These are phyloP conservation scores for Colletes collaris DNA, from an alignment of 2,888 invertebrate species.

Conservation along the genomic window DNA sequence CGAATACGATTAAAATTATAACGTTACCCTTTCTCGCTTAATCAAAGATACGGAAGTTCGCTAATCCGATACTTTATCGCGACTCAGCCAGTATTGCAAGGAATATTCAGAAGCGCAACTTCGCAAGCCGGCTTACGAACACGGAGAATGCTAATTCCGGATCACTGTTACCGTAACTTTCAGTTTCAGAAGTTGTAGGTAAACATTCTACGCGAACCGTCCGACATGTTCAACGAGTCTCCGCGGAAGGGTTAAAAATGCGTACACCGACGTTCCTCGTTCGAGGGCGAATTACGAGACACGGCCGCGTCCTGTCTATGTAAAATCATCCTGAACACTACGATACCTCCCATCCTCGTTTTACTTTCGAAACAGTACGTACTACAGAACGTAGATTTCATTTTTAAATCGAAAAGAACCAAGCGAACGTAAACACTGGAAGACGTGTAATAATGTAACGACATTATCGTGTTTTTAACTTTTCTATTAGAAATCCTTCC, in stretches of 20 bases:
- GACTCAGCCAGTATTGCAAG: not conserved
- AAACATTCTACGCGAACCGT: slow-evolving; percentile 1
- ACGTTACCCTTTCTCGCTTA: no score
- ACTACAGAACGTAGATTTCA: no score
- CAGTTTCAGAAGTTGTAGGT: not conserved
- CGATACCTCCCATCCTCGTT: no score
- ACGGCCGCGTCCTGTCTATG: no score
- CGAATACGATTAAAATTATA: no score
- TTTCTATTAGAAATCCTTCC: not conserved
- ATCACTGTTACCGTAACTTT: slow-evolving; percentile 9
- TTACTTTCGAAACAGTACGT: no score
- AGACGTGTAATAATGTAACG: no score
- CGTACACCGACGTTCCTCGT: not conserved
- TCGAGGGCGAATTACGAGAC: not conserved
- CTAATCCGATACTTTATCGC: not conserved
- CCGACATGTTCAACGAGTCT: not conserved
- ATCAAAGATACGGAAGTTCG: no score
- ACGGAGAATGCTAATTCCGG: slow-evolving; percentile 3
- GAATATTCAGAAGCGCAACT: not conserved
- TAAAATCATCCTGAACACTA: no score
- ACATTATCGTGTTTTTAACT: not conserved
- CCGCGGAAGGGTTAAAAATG: not conserved
- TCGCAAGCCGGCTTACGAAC: not conserved
- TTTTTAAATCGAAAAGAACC: no score
- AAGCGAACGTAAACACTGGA: no score